These are phyloP conservation scores for Daptonema setosum DNA, from an alignment of 2,888 invertebrate species.

Conservation along the genomic window DNA sequence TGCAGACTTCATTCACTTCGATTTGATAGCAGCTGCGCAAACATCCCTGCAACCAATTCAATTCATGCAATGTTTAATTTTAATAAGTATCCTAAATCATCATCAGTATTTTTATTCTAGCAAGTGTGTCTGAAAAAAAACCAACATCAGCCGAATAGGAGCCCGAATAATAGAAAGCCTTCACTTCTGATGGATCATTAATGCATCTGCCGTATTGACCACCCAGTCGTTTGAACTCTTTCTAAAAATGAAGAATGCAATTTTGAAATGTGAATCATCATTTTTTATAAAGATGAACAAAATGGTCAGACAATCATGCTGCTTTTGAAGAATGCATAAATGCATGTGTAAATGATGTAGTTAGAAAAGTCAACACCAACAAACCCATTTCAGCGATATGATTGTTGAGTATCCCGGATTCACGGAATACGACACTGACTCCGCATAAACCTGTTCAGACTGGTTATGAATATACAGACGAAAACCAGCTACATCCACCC, in stretches of 20 bases:
- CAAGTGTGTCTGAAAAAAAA: slow-evolving; percentile 5
- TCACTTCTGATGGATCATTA: not conserved
- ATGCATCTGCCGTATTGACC: not conserved
- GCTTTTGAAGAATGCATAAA: too few species aligned
- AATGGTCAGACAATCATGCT: too few species aligned
- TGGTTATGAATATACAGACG: slow-evolving; percentile 3
- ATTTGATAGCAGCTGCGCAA: slow-evolving; percentile 8
- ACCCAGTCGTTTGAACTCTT: not conserved
- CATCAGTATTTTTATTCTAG: not conserved
- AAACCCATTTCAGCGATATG: not conserved
- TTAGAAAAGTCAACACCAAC: not conserved
- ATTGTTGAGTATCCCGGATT: not conserved
- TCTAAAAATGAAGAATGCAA: not conserved
- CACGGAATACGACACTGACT: not conserved
- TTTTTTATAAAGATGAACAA: too few species aligned
- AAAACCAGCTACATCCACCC: slow-evolving; percentile 1
- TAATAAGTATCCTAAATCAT: not conserved
- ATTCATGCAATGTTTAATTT: not conserved
- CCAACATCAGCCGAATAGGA: slow-evolving; percentile 1
- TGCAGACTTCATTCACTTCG: not conserved
- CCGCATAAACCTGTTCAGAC: not conserved
- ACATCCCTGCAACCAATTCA: slow-evolving; percentile 4
- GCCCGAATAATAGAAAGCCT: not conserved
- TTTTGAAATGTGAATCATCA: not conserved
- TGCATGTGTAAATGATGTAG: too few species aligned